Percentiles rank a stretch among this genome's conserved stretches.
Conservation (phyloP, 2,888 invertebrate species). For the Polyommatus iphigenia region DNA sequence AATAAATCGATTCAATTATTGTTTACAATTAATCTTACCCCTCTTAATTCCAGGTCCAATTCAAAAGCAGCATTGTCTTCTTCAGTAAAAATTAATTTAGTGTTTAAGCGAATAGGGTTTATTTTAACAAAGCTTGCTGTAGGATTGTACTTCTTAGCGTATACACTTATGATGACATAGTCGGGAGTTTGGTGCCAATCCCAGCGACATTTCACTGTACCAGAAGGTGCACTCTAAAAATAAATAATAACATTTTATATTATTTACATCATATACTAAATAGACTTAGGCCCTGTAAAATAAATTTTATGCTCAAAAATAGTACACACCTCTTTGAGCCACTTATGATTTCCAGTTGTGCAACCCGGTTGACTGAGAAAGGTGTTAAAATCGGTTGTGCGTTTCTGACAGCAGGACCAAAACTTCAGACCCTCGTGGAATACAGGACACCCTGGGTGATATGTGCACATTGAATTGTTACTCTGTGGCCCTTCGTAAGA, state of each 20-base stretch:
- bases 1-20: no score
- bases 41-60: conserved; percentile 88
- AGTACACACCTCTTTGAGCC: conserved; percentile 85
- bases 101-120: conserved; percentile 90
- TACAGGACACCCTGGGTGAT: conserved; percentile 94
- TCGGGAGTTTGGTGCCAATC: conserved; percentile 97
- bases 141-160: conserved; percentile 94
- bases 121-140: conserved; percentile 86
- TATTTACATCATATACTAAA: background rate
- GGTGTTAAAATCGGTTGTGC: conserved; percentile 95
- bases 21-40: conserved; percentile 78
- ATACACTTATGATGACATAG: conserved; percentile 92
- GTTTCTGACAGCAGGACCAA: conserved; percentile 97
- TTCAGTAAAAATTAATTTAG: conserved; percentile 88
- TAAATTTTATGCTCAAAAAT: background rate
- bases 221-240: conserved; percentile 77
- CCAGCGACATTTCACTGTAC: conserved; percentile 86
- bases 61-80: conserved; percentile 85
- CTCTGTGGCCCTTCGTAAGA: conserved; percentile 84
- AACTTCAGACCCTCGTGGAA: conserved; percentile 98
- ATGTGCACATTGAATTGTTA: conserved; percentile 83
- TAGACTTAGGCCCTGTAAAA: background rate
- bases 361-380: conserved; percentile 97
- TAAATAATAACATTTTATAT: conserved; percentile 27
- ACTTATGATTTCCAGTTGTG: conserved; percentile 89